Percentiles rank a stretch among this genome's conserved stretches.
Conservation (phyloP, 2,113 vertebrate genomes). For the Heptranchias perlo region DNA sequence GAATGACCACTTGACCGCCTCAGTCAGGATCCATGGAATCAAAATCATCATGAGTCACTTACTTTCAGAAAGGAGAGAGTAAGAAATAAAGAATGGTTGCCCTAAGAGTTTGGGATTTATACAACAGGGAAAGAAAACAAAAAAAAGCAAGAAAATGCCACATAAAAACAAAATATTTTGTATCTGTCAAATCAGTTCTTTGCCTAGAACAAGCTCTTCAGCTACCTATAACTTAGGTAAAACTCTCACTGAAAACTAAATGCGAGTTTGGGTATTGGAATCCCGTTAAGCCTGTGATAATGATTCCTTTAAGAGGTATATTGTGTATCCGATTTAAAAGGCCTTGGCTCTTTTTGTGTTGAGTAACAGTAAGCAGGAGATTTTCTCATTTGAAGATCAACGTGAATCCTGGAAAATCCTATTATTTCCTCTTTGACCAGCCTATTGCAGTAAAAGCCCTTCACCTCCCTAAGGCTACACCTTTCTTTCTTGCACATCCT, state of each 20-base stretch:
- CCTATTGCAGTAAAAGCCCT: constrained; percentile 50
- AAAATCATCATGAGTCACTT: not conserved
- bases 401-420: constrained; percentile 71
- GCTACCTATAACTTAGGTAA: not conserved
- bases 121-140: not conserved
- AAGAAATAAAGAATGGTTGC: not conserved
- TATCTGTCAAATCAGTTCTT: not conserved
- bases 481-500: constrained; percentile 46
- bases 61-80: not conserved
- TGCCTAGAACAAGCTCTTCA: not conserved
- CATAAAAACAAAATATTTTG: not conserved
- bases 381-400: constrained; percentile 65
- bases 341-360: constrained; percentile 2
- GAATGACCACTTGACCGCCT: not conserved
- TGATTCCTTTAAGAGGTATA: constrained; percentile 31
- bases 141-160: not conserved
- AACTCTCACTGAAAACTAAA: not conserved
- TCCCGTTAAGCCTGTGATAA: constrained; percentile 21
- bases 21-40: not conserved
- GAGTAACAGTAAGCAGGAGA: constrained; percentile 55
- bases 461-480: constrained; percentile 63
- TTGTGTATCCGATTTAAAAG: constrained; percentile 29
- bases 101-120: not conserved
- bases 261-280: not conserved
- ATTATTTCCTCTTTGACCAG: constrained; percentile 67